A percentile compares a stretch with the other conserved stretches of the same genome.
These are phyloP conservation scores for Notoglanidium macrostoma DNA, from an alignment of 2,797 vertebrate species.

Conservation along the genomic window DNA sequence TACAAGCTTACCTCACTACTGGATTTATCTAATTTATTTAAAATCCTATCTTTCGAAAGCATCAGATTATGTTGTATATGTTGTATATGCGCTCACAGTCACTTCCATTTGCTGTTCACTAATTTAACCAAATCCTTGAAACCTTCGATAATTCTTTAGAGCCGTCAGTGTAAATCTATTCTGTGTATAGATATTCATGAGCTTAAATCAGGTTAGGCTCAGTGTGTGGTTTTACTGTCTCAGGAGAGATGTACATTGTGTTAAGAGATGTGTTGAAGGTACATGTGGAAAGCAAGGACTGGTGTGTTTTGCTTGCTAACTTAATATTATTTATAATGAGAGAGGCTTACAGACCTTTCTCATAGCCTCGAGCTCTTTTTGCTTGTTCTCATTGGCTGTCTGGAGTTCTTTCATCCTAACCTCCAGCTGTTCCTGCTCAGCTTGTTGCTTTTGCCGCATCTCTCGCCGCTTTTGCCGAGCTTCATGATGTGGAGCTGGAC, in stretches of 20 bases:
- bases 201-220: conserved; percentile 6
- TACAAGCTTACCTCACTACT: background rate
- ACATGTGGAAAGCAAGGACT: background rate
- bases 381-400: conserved; percentile 88
- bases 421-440: conserved; percentile 90
- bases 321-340: background rate
- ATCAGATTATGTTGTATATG: background rate
- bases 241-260: background rate
- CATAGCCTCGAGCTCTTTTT: conserved; percentile 89
- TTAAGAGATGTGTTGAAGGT: background rate
- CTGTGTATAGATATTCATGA: background rate
- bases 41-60: background rate
- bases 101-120: background rate
- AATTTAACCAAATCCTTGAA: background rate
- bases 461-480: conserved; percentile 85
- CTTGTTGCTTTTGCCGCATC: conserved; percentile 82
- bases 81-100: conserved; percentile 10
- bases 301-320: background rate
- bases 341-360: conserved; percentile 77
- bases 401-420: conserved; percentile 92
- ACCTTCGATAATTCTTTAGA: background rate
- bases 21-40: background rate
- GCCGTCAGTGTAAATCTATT: background rate
- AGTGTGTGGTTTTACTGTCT: background rate
- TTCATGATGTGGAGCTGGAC: conserved; percentile 86